Conservation (phyloP, 1,140 invertebrate species). For the Drosophila kohkoa region DNA sequence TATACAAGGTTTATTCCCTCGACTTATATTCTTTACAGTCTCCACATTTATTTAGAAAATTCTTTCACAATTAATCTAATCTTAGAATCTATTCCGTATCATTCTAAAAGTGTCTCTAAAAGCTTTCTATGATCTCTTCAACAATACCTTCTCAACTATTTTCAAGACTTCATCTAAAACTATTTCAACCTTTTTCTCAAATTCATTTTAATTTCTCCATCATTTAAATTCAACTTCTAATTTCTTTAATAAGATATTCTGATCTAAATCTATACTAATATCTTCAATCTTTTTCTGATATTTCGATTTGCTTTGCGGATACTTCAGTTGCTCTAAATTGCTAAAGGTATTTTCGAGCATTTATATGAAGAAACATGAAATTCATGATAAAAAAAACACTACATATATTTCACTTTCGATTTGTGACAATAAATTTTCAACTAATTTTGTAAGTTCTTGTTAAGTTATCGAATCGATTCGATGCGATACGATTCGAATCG, state of each 20-base stretch:
- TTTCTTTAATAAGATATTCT: background rate
- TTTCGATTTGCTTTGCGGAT: background rate
- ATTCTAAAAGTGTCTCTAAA: background rate
- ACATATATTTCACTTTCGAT: slow-evolving; percentile 29
- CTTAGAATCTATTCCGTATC: background rate
- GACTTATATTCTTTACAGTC: too few relatives aligned
- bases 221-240: background rate
- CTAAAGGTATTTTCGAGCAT: slow-evolving; percentile 45
- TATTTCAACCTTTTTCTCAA: background rate
- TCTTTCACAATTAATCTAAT: too few relatives aligned
- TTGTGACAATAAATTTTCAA: slow-evolving; percentile 50
- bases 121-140: background rate
- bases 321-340: background rate
- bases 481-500: slow-evolving; percentile 35
- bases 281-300: background rate
- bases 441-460: slow-evolving; percentile 54
- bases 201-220: background rate
- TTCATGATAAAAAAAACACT: slow-evolving; percentile 1
- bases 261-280: background rate
- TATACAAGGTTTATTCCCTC: too few relatives aligned
- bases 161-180: too few relatives aligned
- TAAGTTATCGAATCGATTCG: slow-evolving; percentile 44
- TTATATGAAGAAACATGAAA: slow-evolving; percentile 23
- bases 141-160: background rate
- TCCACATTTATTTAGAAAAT: too few relatives aligned